A percentile compares a stretch with the other conserved stretches of the same genome.
phyloP scores from a whole-genome alignment of 2,113 vertebrate species.

The Polypterus senegalus region DNA sequence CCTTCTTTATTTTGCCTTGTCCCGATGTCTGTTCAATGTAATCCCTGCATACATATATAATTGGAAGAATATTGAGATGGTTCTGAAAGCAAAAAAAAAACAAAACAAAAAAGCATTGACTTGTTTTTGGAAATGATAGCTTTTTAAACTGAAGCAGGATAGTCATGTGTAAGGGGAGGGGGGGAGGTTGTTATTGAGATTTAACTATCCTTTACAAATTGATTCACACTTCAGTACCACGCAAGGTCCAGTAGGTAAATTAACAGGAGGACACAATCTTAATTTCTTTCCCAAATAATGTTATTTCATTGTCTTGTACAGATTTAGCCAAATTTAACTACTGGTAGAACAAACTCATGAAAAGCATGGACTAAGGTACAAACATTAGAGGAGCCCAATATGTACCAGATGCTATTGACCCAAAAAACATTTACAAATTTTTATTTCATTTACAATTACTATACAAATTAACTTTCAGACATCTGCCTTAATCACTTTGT shows the following conservation, averaged over 20 bases:
- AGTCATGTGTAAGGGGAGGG: slow-evolving; percentile 51
- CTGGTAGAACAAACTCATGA: too few relatives aligned
- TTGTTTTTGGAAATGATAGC: too few relatives aligned
- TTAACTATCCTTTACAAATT: slow-evolving; percentile 67
- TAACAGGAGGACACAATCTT: slow-evolving; percentile 58
- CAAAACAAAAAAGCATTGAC: slow-evolving; percentile 2
- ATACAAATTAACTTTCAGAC: too few relatives aligned
- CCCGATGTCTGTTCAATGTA: background rate
- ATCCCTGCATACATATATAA: too few relatives aligned
- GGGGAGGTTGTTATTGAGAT: slow-evolving; percentile 62
- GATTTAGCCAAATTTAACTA: slow-evolving; percentile 15
- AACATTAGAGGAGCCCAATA: too few relatives aligned
- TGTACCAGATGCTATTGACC: too few relatives aligned
- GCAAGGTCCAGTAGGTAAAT: slow-evolving; percentile 63
- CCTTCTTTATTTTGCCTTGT: slow-evolving; percentile 31
- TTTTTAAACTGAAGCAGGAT: slow-evolving; percentile 39
- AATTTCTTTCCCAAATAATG: slow-evolving; percentile 45
- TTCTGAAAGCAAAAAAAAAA: slow-evolving; percentile 14
- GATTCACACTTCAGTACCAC: slow-evolving; percentile 56
- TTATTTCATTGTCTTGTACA: slow-evolving; percentile 37
- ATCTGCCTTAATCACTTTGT: too few relatives aligned
- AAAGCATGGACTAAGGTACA: too few relatives aligned
- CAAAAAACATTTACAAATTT: too few relatives aligned
- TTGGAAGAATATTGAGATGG: background rate
- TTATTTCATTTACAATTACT: too few relatives aligned